A percentile compares a stretch with the other conserved stretches of the same genome.
Conservation (phyloP, 2,888 invertebrate genomes). For the Timandra comae region DNA sequence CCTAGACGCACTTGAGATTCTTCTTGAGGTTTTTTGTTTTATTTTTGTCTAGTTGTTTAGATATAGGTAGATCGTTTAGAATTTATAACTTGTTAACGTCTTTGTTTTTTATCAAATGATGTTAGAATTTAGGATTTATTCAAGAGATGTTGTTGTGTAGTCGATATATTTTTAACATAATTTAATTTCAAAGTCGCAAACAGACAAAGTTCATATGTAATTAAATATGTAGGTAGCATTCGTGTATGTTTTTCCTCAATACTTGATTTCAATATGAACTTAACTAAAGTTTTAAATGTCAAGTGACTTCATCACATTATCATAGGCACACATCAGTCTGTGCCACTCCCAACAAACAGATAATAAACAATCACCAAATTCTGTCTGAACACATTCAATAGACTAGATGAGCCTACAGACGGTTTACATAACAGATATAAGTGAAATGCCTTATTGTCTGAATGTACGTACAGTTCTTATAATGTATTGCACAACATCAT, state of each 20-base stretch:
- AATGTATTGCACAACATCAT: no score
- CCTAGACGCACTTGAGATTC: slow-evolving; percentile 18
- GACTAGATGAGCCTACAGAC: slow-evolving; percentile 38
- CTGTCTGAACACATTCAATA: slow-evolving; percentile 44
- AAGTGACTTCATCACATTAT: slow-evolving; percentile 53
- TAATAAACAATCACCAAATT: slow-evolving; percentile 39
- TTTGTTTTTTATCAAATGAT: no score
- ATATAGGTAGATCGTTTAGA: no score
- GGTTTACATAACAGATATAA: slow-evolving; percentile 56
- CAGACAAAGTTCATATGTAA: no score
- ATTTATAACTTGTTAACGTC: no score
- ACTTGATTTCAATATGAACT: slow-evolving; percentile 20
- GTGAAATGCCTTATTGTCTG: slow-evolving; percentile 64
- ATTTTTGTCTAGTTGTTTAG: no score
- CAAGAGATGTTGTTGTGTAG: no score
- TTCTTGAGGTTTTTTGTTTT: slow-evolving; percentile 5
- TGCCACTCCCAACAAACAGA: slow-evolving; percentile 49
- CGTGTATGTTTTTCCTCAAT: slow-evolving; percentile 10
- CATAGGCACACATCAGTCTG: slow-evolving; percentile 42
- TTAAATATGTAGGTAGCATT: no score
- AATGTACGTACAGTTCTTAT: no score
- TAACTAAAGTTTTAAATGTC: slow-evolving; percentile 36
- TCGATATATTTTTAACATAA: no score
- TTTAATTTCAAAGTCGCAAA: no score
- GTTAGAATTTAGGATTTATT: no score